Evolutionary conservation across 2,888 invertebrate genomes (phyloP), one percentile per base, ranked within the genome.

Genomic region (Tridacna crocea): DNA sequence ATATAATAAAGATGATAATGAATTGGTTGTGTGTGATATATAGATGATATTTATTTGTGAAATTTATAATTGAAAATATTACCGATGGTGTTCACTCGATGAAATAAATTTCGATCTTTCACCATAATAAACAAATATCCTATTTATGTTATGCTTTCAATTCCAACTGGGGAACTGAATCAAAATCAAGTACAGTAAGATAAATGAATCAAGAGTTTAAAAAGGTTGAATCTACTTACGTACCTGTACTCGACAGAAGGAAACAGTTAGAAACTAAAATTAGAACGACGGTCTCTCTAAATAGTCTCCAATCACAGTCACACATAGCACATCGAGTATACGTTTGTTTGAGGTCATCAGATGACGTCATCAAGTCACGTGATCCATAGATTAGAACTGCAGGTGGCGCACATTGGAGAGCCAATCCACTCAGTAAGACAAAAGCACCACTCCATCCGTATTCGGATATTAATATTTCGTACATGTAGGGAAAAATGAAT

Each of bases 371-470:
- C 8, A 24, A 70, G 24, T 70, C 26, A n/a, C 70, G n/a, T 19
- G 70, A 70, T 8, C 48, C 51, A 24, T 70, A 46, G 0, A 70
- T 22, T 12, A 70, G 4, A 10, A 22, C 22, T 13, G 70, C 48
- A 22, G 70, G 51, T 22, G 70, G 70, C 12, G 36, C 55, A 51
- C 70, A 22, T 46, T 83, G 73, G n/a, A 83, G 36, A 22, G 72
- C 48, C 13, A 83, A 12, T 3, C 72, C 83, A 15, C 72, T 47
- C 17, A 77, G 17, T 13, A 83, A 27, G 13, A 79, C 26, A 58
- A 83, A 83, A 8, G 79, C 76, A 6, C 83, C 83, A 13, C 61
- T 61, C 83, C 83, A 83, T 15, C 66, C 48, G 27, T 82, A 82
- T 24, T 72, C 48, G 13, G 65, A 58, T n/a, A 82, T 82, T n/a